Percentiles rank a stretch among this genome's conserved stretches.
Evolutionary conservation across 2,888 invertebrate species (phyloP).

Genomic region (Aphrophora alni): DNA sequence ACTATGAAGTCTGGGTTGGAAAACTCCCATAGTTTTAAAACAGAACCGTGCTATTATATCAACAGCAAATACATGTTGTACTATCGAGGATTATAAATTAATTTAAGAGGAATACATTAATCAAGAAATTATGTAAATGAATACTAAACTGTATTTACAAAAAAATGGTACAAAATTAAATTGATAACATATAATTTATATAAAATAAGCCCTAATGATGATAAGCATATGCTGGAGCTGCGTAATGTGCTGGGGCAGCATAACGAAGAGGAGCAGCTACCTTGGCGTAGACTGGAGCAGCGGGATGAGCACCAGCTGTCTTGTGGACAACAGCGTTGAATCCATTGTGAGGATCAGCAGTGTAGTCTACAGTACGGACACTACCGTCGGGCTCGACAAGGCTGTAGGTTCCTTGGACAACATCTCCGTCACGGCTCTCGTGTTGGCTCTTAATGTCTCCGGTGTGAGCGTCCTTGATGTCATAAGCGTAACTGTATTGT

Average conservation of each 20-base stretch:
- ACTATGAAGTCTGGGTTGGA: no score
- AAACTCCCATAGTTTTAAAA: no score
- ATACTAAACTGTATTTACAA: no score
- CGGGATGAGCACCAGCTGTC: slow-evolving; percentile 42
- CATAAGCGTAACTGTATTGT: slow-evolving; percentile 64
- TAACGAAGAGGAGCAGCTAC: slow-evolving; percentile 1
- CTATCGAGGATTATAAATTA: no score
- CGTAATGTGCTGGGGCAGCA: slow-evolving; percentile 48
- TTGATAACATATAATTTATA: no score
- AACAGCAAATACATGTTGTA: no score
- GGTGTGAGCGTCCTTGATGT: slow-evolving; percentile 62
- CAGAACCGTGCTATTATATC: no score
- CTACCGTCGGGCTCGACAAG: slow-evolving; percentile 65
- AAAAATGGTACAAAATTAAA: no score
- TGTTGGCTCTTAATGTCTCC: slow-evolving; percentile 64
- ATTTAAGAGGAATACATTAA: no score
- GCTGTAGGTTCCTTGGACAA: slow-evolving; percentile 64
- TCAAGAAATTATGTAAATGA: no score
- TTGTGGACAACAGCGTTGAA: slow-evolving; percentile 65
- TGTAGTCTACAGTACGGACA: slow-evolving; percentile 63
- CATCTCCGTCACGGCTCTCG: slow-evolving; percentile 63
- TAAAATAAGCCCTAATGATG: slow-evolving; percentile 33
- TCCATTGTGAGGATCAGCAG: slow-evolving; percentile 64
- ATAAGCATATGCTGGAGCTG: slow-evolving; percentile 41
- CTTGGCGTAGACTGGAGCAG: slow-evolving; percentile 43